Base-by-base conservation (phyloP, 1,140 invertebrate species). In the Dufourea novaeangliae region DNA sequence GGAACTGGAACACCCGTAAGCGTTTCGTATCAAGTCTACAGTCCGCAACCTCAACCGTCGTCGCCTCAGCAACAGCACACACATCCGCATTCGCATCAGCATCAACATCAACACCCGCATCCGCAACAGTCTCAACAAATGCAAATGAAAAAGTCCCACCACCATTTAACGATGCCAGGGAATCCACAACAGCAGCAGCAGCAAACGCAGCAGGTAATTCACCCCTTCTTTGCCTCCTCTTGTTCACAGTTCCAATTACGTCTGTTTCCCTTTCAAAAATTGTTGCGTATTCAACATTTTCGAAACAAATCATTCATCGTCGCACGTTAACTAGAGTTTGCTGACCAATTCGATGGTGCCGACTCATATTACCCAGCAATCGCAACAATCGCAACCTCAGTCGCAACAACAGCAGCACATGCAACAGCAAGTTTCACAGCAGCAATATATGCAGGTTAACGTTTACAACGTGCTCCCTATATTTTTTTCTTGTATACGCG, bases 381-480 rank as follows among this genome's bases (percentile, higher is more conserved):
- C 41, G 17, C 56, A 59, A 2, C 68, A 73, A n/a, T 25, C 54
- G 34, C 71, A 73, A 25, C 34, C 86, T 91, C 76, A 90, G 88
- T 90, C 93, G 61, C 93, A 94, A 85, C 92, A 91, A 74, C 91
- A 92, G 67, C 91, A 92, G 79, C 92, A 92, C 56, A 92, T 91
- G 86, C 91, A 82, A 29, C 91, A 78, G 27, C 93, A 93, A 78
- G 92, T 91, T 27, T 91, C 91, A 84, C 93, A 92, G 74, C 92
- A 92, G 69, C 92, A 93, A 78, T 92, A 92, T 56, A 92, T 91
- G 89, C 93, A 92, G 90, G 91, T 93, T 74, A 87, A 88, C 29
- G 0, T 25, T 11, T 88, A 76, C 8, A 82, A 85, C 79, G 61
- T 75, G 44, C 61, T n/a, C n/a, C 64, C 50, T 14, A 1, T 46